Conservation (phyloP, 2,797 vertebrate genomes). For the Lutjanus campechanus region DNA sequence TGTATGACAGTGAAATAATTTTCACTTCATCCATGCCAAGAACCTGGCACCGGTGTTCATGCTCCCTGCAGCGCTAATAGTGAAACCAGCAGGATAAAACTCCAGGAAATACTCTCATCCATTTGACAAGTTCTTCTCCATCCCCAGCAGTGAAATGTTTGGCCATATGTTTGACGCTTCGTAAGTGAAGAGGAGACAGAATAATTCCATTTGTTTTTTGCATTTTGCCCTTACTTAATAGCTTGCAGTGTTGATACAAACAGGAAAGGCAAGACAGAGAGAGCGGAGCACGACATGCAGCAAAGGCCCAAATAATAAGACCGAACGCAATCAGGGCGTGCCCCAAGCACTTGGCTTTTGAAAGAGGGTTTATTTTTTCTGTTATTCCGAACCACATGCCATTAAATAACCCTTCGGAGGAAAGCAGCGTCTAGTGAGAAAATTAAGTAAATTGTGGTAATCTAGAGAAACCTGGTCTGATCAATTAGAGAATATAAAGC, state of each 20-base stretch:
- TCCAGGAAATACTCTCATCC: conserved; percentile 5
- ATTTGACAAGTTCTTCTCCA: conserved; percentile 27
- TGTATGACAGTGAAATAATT: conserved; percentile 21
- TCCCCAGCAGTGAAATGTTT: conserved; percentile 19
- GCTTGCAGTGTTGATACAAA: not conserved
- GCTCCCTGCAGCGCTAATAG: conserved; percentile 20
- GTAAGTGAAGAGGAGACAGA: conserved; percentile 4
- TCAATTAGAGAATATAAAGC: not conserved
- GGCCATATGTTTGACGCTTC: conserved; percentile 24
- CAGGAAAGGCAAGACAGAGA: not conserved
- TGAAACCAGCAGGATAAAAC: conserved; percentile 20
- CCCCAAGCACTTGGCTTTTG: not conserved
- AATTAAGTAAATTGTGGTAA: not conserved
- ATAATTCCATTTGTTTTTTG: not conserved
- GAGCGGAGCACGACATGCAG: not conserved
- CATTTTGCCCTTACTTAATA: not conserved
- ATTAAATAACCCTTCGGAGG: conserved; percentile 1
- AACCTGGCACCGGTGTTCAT: not conserved
- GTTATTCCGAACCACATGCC: not conserved
- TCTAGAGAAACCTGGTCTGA: not conserved
- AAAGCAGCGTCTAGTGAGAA: not conserved
- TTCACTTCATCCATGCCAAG: conserved; percentile 1
- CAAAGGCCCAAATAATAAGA: not conserved
- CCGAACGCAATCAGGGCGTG: not conserved
- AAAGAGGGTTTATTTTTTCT: not conserved